Percentiles rank a stretch among this genome's conserved stretches.
phyloP scores from a whole-genome alignment of 2,797 vertebrate species.

The Diplodus puntazzo region DNA sequence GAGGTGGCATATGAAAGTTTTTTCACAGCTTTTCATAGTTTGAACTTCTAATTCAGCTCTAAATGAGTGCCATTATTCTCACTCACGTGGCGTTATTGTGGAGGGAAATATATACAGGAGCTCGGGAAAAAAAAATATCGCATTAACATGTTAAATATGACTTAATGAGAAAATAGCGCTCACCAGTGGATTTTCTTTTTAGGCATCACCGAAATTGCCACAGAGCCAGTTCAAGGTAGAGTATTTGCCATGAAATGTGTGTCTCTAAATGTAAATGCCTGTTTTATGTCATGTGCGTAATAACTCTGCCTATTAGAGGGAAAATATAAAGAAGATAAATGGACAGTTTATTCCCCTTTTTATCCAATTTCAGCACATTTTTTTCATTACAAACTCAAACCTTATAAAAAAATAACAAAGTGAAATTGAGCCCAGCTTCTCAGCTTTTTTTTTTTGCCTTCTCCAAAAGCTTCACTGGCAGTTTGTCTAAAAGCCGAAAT shows the following conservation, averaged over 20 bases:
- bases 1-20: slow-evolving; percentile 86
- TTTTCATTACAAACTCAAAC: slow-evolving; percentile 81
- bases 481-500: slow-evolving; percentile 81
- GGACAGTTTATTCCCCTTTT: slow-evolving; percentile 80
- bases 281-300: slow-evolving; percentile 76
- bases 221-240: slow-evolving; percentile 69
- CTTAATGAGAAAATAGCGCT: slow-evolving; percentile 86
- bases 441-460: slow-evolving; percentile 45
- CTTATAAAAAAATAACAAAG: slow-evolving; percentile 78
- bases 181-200: slow-evolving; percentile 64
- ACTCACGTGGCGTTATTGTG: slow-evolving; percentile 77
- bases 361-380: slow-evolving; percentile 80
- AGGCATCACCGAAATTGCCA: slow-evolving; percentile 67
- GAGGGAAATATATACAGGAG: slow-evolving; percentile 53
- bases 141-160: slow-evolving; percentile 83
- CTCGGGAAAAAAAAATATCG: slow-evolving; percentile 70
- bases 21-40: slow-evolving; percentile 82
- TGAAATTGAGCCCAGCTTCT: slow-evolving; percentile 75
- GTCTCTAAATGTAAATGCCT: slow-evolving; percentile 77
- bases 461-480: slow-evolving; percentile 81
- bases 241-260: slow-evolving; percentile 69
- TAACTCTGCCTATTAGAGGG: slow-evolving; percentile 83
- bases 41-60: slow-evolving; percentile 87
- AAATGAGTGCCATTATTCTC: slow-evolving; percentile 88
- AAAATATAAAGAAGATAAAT: slow-evolving; percentile 85